Percentiles rank a stretch among this genome's conserved stretches.
Conservation (phyloP, 1,140 invertebrate species). For the Latrodectus geometricus region DNA sequence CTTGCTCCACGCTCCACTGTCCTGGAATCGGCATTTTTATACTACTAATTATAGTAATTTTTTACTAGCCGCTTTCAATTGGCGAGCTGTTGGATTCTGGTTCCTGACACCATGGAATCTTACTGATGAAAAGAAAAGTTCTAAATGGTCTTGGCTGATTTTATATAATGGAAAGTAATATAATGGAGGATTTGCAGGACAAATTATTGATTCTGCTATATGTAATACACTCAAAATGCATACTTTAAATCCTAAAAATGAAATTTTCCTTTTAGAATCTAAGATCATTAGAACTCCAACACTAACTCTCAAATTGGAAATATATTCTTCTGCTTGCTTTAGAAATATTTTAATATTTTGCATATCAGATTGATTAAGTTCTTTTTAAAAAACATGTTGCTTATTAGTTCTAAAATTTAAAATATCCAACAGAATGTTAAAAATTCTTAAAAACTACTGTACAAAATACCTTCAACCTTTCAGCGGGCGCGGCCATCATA, state of each 20-base stretch:
- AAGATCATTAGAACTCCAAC: background rate
- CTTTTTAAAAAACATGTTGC: background rate
- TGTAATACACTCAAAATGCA: slow-evolving; percentile 23
- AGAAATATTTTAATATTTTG: no score
- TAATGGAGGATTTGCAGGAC: no score
- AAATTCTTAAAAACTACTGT: background rate
- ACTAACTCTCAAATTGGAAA: slow-evolving; percentile 19
- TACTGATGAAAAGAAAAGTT: no score
- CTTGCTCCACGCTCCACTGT: no score
- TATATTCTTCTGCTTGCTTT: no score
- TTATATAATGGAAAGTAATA: no score
- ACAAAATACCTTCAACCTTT: background rate
- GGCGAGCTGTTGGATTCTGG: slow-evolving; percentile 67
- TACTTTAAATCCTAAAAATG: slow-evolving; percentile 34
- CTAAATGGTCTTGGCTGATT: no score
- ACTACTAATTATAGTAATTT: no score
- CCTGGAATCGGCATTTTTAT: no score
- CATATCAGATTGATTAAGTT: no score
- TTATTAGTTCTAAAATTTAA: background rate
- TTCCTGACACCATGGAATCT: slow-evolving; percentile 67
- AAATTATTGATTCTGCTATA: slow-evolving; percentile 14
- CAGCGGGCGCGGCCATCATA: no score
- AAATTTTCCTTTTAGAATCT: slow-evolving; percentile 36
- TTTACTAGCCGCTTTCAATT: slow-evolving; percentile 65
- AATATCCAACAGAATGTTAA: slow-evolving; percentile 17